Evolutionary conservation across 2,888 invertebrate species (phyloP).

Genomic region (Leptarthrus brevirostris): DNA sequence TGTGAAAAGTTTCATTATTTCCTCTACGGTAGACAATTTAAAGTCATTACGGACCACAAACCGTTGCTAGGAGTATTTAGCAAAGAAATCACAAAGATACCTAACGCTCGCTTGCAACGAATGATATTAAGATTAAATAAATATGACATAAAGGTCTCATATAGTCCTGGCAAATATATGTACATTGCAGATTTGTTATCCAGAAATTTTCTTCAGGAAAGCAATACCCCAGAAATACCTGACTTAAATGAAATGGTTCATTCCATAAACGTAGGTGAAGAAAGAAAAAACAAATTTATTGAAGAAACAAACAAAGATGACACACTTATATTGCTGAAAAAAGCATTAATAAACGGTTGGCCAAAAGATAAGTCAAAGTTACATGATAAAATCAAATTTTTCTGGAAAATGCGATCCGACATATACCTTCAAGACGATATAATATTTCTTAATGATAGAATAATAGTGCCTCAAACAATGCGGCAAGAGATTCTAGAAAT

Average conservation of each 20-base stretch:
- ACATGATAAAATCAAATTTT: background rate
- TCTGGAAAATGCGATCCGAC: slow-evolving; percentile 3
- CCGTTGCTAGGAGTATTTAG: slow-evolving; percentile 49
- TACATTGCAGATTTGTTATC: slow-evolving; percentile 54
- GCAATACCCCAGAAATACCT: background rate
- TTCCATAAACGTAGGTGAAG: background rate
- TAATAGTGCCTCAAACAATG: background rate
- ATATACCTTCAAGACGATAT: background rate
- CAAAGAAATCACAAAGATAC: slow-evolving; percentile 53
- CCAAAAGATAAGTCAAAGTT: background rate
- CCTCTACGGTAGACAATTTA: slow-evolving; percentile 54
- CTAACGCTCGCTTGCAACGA: slow-evolving; percentile 54
- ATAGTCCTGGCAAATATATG: slow-evolving; percentile 56
- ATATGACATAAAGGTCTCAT: slow-evolving; percentile 55
- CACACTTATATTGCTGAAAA: slow-evolving; percentile 4
- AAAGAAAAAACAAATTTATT: slow-evolving; percentile 26
- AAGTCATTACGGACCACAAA: slow-evolving; percentile 52
- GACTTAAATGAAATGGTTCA: slow-evolving; percentile 47
- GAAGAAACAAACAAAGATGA: slow-evolving; percentile 42
- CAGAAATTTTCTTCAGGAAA: no score
- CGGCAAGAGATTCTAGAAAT: background rate
- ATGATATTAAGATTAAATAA: slow-evolving; percentile 55
- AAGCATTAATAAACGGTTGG: slow-evolving; percentile 12
- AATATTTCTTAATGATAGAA: slow-evolving; percentile 8
- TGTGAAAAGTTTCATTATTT: slow-evolving; percentile 55